Evolutionary conservation across 64 coral and sea anemone genomes (phyloP).

Genomic region (Montipora efflorescens): DNA sequence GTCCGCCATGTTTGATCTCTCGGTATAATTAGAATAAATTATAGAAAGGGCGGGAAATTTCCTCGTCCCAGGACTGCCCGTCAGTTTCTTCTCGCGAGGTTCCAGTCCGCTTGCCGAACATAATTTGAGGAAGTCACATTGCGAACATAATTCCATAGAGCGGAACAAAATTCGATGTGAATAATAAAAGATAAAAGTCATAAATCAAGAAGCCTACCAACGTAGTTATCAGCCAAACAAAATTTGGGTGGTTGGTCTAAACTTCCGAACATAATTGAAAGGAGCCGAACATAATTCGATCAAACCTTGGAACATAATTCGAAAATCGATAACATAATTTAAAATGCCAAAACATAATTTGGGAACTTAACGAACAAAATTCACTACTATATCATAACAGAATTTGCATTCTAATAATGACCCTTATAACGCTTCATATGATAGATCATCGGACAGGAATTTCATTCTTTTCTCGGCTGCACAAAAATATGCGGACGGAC

Average conservation of each 20-base stretch:
- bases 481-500: no score
- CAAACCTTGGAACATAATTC: neutral
- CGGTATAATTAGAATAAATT: neutral
- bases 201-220: neutral
- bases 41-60: neutral
- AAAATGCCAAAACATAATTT: no score
- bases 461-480: no score
- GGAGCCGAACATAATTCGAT: slow-evolving; percentile 17
- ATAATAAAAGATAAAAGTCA: neutral
- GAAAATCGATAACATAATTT: neutral
- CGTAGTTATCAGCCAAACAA: neutral
- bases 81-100: neutral
- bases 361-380: no score
- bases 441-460: no score
- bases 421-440: no score
- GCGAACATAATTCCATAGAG: no score
- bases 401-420: no score
- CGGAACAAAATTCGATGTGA: neutral
- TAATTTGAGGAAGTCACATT: no score
- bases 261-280: neutral
- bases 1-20: neutral
- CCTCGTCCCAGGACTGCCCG: neutral
- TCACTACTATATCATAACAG: no score
- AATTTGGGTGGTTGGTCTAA: neutral
- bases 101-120: no score